These are phyloP conservation scores for Cryptus armator DNA, from an alignment of 2,888 invertebrate species.

Conservation along the genomic window DNA sequence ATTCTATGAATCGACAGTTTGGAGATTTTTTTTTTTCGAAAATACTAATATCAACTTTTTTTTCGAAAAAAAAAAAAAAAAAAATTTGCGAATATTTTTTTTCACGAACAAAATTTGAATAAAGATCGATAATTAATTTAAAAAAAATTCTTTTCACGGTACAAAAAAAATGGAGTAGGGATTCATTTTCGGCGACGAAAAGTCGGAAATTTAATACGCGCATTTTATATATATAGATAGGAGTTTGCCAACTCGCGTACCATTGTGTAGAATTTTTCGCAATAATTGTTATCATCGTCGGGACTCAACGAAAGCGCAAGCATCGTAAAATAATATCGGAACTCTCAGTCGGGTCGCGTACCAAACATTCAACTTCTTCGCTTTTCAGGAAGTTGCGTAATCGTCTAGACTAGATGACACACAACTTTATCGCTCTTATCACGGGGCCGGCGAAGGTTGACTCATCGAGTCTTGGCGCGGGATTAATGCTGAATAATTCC, in stretches of 20 bases:
- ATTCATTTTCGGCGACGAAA: no score
- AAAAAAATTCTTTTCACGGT: no score
- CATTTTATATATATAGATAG: no score
- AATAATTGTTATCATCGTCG: background rate
- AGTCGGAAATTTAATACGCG: background rate
- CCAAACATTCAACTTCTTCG: slow-evolving; percentile 74
- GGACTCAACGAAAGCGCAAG: background rate
- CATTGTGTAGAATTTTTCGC: background rate
- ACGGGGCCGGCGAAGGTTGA: slow-evolving; percentile 76
- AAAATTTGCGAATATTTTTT: no score
- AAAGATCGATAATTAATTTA: no score
- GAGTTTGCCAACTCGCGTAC: no score
- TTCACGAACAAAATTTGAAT: no score
- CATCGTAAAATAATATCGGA: background rate
- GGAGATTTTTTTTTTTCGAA: no score
- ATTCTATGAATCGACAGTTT: no score
- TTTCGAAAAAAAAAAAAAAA: no score
- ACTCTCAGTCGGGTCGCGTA: slow-evolving; percentile 17
- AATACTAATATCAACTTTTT: no score
- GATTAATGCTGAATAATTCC: slow-evolving; percentile 60
- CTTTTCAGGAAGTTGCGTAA: slow-evolving; percentile 82
- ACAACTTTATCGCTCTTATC: slow-evolving; percentile 81
- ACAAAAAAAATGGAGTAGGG: no score
- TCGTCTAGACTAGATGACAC: slow-evolving; percentile 82
- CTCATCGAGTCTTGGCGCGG: slow-evolving; percentile 67